Conservation (phyloP, 2,888 invertebrate species). For the Neuroscelio doddi region DNA sequence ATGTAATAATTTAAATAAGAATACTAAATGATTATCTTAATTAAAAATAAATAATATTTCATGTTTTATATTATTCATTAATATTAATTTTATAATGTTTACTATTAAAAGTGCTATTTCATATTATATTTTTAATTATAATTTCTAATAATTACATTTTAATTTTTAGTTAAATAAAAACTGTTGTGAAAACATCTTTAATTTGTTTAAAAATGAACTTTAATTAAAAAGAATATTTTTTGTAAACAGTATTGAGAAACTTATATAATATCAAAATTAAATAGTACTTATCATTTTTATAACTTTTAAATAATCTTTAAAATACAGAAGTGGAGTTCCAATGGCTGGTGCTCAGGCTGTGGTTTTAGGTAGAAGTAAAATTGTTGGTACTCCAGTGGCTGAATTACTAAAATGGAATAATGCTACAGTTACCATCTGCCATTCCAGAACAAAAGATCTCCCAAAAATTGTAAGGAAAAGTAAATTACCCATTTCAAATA, state of each 20-base stretch:
- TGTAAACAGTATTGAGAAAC: too few species aligned
- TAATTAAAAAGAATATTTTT: too few species aligned
- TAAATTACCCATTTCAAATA: conserved; percentile 1
- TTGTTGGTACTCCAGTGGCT: conserved; percentile 96
- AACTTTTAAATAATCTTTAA: conserved; percentile 2
- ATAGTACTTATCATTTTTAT: not conserved
- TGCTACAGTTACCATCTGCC: conserved; percentile 97
- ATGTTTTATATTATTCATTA: not conserved
- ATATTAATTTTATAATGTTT: too few species aligned
- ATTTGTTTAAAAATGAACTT: too few species aligned
- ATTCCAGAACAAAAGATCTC: conserved; percentile 92
- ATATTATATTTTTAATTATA: too few species aligned
- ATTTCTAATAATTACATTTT: too few species aligned
- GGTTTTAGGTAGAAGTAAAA: conserved; percentile 96
- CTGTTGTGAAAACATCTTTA: too few species aligned
- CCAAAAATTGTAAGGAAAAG: conserved; percentile 77
- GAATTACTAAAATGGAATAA: conserved; percentile 97
- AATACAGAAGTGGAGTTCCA: conserved; percentile 78
- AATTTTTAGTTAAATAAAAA: too few species aligned
- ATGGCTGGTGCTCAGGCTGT: conserved; percentile 91
- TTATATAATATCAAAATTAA: too few species aligned
- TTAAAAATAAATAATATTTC: not conserved
- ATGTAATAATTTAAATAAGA: not conserved
- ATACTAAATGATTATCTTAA: too few species aligned
- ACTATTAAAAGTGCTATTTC: too few species aligned